Evolutionary conservation across 1,140 invertebrate species (phyloP).

Genomic region (Drosophila santomea): DNA sequence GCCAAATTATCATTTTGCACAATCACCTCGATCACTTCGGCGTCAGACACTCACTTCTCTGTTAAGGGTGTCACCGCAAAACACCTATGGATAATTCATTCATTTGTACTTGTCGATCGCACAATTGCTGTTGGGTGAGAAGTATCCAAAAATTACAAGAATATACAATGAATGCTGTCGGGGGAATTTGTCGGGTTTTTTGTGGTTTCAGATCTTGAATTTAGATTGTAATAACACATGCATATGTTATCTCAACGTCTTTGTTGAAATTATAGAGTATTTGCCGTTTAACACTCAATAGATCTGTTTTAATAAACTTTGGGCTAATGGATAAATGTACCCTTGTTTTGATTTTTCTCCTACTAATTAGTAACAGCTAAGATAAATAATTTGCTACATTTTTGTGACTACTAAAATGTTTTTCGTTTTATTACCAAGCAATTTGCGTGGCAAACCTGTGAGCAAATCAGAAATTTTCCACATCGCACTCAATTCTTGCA

Average conservation of each 20-base stretch:
- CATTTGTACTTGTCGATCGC: slow-evolving; percentile 11
- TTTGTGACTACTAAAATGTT: neutral
- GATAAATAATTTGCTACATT: neutral
- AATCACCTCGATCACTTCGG: slow-evolving; percentile 44
- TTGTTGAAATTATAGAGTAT: neutral
- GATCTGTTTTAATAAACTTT: neutral
- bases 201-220: slow-evolving; percentile 16
- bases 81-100: slow-evolving; percentile 17
- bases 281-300: no score
- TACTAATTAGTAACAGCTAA: no score
- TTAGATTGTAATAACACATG: slow-evolving; percentile 20
- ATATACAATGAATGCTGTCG: slow-evolving; percentile 18
- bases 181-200: neutral
- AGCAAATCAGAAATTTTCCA: neutral
- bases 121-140: slow-evolving; percentile 22
- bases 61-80: slow-evolving; percentile 39
- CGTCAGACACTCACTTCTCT: slow-evolving; percentile 31
- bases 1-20: slow-evolving; percentile 49
- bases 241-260: slow-evolving; percentile 22
- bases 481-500: neutral
- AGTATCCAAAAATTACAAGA: slow-evolving; percentile 33
- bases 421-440: no score
- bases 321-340: neutral
- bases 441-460: neutral
- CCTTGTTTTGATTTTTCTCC: no score